These are phyloP conservation scores for Pseudachorutes palmiensis DNA, from an alignment of 1,140 invertebrate species.

Conservation along the genomic window DNA sequence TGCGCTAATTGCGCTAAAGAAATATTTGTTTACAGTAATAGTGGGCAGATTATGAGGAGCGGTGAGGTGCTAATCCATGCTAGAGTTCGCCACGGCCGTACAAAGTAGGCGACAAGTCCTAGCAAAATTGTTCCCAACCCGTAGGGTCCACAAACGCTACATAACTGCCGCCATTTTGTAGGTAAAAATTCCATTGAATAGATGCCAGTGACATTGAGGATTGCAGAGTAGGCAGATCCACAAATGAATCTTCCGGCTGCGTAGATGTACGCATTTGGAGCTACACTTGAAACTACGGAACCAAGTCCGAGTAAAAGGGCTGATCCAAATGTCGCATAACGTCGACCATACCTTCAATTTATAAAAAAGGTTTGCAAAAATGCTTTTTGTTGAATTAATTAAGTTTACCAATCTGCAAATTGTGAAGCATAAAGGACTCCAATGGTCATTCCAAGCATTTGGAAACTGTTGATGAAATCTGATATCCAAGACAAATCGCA, in stretches of 20 bases:
- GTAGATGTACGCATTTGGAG: slow-evolving; percentile 26
- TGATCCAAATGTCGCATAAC: background rate
- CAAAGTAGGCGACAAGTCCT: slow-evolving; percentile 26
- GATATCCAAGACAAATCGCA: slow-evolving; percentile 25
- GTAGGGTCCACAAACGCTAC: slow-evolving; percentile 25
- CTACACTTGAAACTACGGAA: slow-evolving; percentile 7
- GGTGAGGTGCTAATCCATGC: slow-evolving; percentile 25
- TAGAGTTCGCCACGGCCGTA: slow-evolving; percentile 30
- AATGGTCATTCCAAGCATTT: slow-evolving; percentile 30
- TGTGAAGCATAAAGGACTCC: slow-evolving; percentile 22
- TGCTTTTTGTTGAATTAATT: too few species aligned
- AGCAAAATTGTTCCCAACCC: slow-evolving; percentile 32
- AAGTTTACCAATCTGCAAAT: slow-evolving; percentile 28
- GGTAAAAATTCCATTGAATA: slow-evolving; percentile 36
- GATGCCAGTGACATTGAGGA: background rate
- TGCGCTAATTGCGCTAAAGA: too few species aligned
- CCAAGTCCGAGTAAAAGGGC: slow-evolving; percentile 5
- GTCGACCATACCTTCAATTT: too few species aligned
- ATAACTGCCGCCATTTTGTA: slow-evolving; percentile 29
- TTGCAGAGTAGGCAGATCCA: slow-evolving; percentile 21
- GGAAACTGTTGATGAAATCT: slow-evolving; percentile 26
- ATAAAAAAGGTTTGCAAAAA: too few species aligned
- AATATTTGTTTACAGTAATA: too few species aligned
- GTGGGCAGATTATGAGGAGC: slow-evolving; percentile 18
- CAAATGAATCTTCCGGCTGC: slow-evolving; percentile 13